phyloP scores from a whole-genome alignment of 2,888 invertebrate species.

The Panorpa germanica region DNA sequence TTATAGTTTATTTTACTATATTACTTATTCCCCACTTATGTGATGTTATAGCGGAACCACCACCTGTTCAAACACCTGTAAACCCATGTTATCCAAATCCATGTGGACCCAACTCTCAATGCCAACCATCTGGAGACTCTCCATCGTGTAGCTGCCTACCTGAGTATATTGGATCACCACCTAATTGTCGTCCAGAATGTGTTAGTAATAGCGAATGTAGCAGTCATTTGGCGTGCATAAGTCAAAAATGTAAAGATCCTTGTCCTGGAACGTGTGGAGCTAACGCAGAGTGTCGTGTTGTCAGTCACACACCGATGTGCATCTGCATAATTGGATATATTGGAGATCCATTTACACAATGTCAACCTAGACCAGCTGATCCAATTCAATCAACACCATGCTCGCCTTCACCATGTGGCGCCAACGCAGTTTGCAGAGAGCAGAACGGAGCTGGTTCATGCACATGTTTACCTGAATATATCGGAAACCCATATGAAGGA shows the following conservation, averaged over 20 bases:
- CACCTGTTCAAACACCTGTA: conserved; percentile 15
- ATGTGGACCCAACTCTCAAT: conserved; percentile 34
- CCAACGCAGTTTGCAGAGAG: conserved; percentile 51
- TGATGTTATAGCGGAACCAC: conserved; percentile 17
- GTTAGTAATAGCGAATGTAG: conserved; percentile 56
- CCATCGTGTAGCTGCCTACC: conserved; percentile 57
- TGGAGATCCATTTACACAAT: conserved; percentile 21
- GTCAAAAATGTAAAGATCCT: conserved; percentile 56
- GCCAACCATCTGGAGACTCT: conserved; percentile 31
- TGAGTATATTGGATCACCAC: conserved; percentile 47
- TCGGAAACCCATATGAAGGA: conserved; percentile 59
- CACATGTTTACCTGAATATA: conserved; percentile 46
- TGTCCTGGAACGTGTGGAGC: conserved; percentile 52
- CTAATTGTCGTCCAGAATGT: conserved; percentile 56
- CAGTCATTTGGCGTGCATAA: conserved; percentile 45
- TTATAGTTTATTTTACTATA: neutral
- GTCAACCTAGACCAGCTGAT: conserved; percentile 20
- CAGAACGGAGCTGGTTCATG: conserved; percentile 47
- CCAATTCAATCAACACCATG: conserved; percentile 34
- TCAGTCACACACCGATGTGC: conserved; percentile 65
- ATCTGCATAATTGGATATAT: conserved; percentile 32
- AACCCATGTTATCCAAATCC: conserved; percentile 30
- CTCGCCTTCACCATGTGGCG: conserved; percentile 63
- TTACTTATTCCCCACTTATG: too few relatives aligned
- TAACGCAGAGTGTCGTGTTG: conserved; percentile 52